Percentiles rank a stretch among this genome's conserved stretches.
phyloP scores from a whole-genome alignment of 2,888 invertebrate species.

The Caenorhabditis sp. region DNA sequence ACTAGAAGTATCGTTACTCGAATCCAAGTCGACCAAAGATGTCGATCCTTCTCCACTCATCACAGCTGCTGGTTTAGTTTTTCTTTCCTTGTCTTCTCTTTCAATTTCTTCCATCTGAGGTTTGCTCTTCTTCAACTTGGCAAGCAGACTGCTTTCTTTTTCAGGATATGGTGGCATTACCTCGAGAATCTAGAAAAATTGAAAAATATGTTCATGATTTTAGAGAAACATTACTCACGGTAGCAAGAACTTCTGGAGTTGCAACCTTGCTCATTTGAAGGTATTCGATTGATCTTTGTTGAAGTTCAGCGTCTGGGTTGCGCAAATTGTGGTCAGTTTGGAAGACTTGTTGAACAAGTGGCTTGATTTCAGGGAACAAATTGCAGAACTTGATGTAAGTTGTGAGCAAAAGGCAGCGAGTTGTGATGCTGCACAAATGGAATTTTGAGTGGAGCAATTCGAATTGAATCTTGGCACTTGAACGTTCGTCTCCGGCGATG shows the following conservation, averaged over 20 bases:
- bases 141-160: conserved; percentile 88
- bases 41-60: conserved; percentile 37
- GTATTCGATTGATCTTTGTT: conserved; percentile 97
- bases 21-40: conserved; percentile 46
- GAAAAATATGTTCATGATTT: neutral
- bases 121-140: conserved; percentile 97
- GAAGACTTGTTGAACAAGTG: conserved; percentile 85
- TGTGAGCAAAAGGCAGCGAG: conserved; percentile 91
- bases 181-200: conserved; percentile 77
- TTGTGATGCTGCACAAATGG: conserved; percentile 95
- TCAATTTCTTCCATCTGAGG: conserved; percentile 85
- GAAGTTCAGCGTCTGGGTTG: conserved; percentile 96
- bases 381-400: conserved; percentile 99
- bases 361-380: conserved; percentile 96
- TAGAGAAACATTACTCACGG: conserved; percentile 58
- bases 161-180: conserved; percentile 99
- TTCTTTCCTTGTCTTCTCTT: conserved; percentile 67
- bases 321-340: conserved; percentile 87
- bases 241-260: conserved; percentile 87
- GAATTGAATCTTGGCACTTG: conserved; percentile 94
- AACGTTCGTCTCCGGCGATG: conserved; percentile 96
- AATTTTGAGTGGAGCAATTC: conserved; percentile 97
- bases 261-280: conserved; percentile 93
- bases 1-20: conserved; percentile 14
- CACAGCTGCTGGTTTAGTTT: conserved; percentile 60